A percentile compares a stretch with the other conserved stretches of the same genome.
These are phyloP conservation scores for Caenorhabditis afra DNA, from an alignment of 2,888 invertebrate species.

Conservation along the genomic window DNA sequence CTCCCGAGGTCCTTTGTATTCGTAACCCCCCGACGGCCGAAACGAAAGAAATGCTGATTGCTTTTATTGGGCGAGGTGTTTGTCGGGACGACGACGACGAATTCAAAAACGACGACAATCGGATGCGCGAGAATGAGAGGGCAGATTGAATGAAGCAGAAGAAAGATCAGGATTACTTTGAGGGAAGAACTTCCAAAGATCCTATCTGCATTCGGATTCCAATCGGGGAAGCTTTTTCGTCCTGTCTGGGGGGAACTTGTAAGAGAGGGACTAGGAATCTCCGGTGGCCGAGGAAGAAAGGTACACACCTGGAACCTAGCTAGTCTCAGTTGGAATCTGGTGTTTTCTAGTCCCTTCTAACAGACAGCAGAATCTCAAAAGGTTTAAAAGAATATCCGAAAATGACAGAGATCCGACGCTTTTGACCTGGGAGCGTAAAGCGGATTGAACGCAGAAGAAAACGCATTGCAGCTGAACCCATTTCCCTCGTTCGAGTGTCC, in stretches of 20 bases:
- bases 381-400: neutral
- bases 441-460: slow-evolving; percentile 7
- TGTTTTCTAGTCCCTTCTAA: neutral
- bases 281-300: no score
- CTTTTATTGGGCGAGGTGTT: slow-evolving; percentile 52
- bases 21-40: slow-evolving; percentile 24
- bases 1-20: slow-evolving; percentile 30
- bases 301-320: no score
- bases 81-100: slow-evolving; percentile 16
- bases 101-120: slow-evolving; percentile 18
- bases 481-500: neutral
- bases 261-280: no score
- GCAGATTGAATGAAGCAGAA: slow-evolving; percentile 11
- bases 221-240: no score
- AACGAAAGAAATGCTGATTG: slow-evolving; percentile 48
- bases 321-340: no score
- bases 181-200: no score
- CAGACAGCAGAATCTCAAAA: neutral
- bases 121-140: slow-evolving; percentile 30
- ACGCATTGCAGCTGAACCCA: slow-evolving; percentile 7
- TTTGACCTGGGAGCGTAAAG: neutral
- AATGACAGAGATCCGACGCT: neutral
- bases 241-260: no score
- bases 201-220: neutral
- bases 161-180: slow-evolving; percentile 5